Base-by-base conservation (phyloP, 2,888 invertebrate species). In the Drosophila pegasa region DNA sequence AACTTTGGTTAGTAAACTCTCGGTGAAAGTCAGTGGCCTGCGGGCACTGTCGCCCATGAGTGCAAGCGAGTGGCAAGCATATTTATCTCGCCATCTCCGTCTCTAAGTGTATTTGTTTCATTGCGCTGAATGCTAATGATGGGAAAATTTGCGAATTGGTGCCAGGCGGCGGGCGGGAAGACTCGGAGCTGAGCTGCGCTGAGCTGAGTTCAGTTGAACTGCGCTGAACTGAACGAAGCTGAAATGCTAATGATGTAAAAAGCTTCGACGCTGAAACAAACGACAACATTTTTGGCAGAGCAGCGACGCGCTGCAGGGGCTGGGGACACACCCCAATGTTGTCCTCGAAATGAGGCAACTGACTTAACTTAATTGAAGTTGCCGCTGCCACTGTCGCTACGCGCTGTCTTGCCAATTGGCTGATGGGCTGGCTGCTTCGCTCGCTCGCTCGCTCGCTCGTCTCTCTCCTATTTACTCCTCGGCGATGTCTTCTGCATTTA, bases 121-220 rank as follows among this genome's bases (percentile, higher is more conserved):
- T 86, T 88, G 85, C 87, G 77, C 82, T 87, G 85, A 87, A 86
- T 88, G 89, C 89, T 86, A 88, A 86, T 86, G 85, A 86, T 86
- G 85, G 89, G 89, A 86, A 88, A 86, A 86, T 86, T 86, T 86
- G 85, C 78, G 89, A 86, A 86, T 88, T 84, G 82, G 75, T 75
- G 77, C 66, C 79, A 85, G 67, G 55, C 78, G 52, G 27, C 78
- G 52, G 27, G 45, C 14, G 33, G 18, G 12, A 66, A 63, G 31
- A 38, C 38, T 45, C 61, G 35, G 45, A 54, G 43, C 76, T 66
- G 69, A 75, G 54, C 60, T 52, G 48, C 56, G 41, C 22, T 20
- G 56, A 45, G 55, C 47, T 45, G 37, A 10, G 37, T 35, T 57
- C 35, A 27, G 41, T 43, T 35, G 27, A 61, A 25, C 47, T 51